Evolutionary conservation across 2,888 invertebrate genomes (phyloP), one percentile per base, ranked within the genome.

Genomic region (Tetramorium bicarinatum): DNA sequence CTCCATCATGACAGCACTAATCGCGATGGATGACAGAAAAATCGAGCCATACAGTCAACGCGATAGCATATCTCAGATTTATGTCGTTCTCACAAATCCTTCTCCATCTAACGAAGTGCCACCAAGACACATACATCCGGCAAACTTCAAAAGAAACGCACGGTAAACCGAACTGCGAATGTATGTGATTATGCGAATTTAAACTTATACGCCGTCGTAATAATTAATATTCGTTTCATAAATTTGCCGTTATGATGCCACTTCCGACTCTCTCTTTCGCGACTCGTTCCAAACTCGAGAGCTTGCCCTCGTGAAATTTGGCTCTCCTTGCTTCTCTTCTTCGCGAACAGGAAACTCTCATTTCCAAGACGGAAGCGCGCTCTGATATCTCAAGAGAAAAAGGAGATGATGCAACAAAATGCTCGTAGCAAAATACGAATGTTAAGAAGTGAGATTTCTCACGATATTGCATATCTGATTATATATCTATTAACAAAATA

Each of bases 161-260:
- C 2, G 9, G 18, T 49, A 13, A n/a, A 38, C n/a, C 15, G 9
- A 59, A 64, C 15, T 61, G 74, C 56, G 15, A 75, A 82, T 82
- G 82, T 66, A 71, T 71, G 61, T 71, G 47, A 82, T 87, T 87
- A 80, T 71, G 79, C 74, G 69, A 67, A 79, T 49, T 87, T 85
- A 76, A 88, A 83, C 79, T 74, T 82, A 67, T 15, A 74, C 59
- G 54, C 69, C 64, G 69, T 56, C 59, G 38, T 81, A 82, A 82
- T 89, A 91, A 90, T 92, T 91, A 91, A 91, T 91, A 90, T 91
- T 88, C 88, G 88, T 92, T 93, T 90, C 82, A 90, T 89, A 92
- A 92, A 93, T 90, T 89, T 89, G 83, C 85, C 88, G 82, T 83
- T 87, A 87, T 84, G 84, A 85, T 87, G 85, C 85, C 67, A 52